Percentiles rank a stretch among this genome's conserved stretches.
These are phyloP conservation scores for Sipha maydis DNA, from an alignment of 2,888 invertebrate species.

Conservation along the genomic window DNA sequence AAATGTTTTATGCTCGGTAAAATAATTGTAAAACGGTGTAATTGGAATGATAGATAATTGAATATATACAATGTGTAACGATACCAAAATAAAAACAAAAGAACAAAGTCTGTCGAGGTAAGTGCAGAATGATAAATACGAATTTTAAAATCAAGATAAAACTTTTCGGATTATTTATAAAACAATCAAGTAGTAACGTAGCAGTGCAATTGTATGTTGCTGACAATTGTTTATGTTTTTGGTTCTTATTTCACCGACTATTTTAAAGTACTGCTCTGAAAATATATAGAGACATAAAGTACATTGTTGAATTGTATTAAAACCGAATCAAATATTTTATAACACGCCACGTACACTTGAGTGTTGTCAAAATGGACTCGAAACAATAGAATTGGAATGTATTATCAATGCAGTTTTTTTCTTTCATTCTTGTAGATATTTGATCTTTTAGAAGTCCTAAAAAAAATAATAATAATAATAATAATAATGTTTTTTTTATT, in stretches of 20 bases:
- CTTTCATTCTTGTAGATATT: background rate
- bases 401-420: background rate
- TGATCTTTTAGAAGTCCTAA: background rate
- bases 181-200: background rate
- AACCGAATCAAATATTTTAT: too few species aligned
- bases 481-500: background rate
- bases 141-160: background rate
- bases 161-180: background rate
- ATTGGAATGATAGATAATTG: background rate
- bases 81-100: background rate
- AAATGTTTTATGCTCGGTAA: background rate
- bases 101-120: background rate
- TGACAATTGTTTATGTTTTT: background rate
- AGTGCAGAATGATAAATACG: background rate
- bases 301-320: too few species aligned
- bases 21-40: background rate
- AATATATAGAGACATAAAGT: too few species aligned
- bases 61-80: background rate
- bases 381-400: background rate
- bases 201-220: background rate
- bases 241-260: background rate
- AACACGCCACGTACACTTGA: background rate
- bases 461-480: background rate
- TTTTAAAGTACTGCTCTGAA: too few species aligned
- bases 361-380: background rate